phyloP scores from a whole-genome alignment of 64 coral and sea anemone species.

The Montipora foliosa region DNA sequence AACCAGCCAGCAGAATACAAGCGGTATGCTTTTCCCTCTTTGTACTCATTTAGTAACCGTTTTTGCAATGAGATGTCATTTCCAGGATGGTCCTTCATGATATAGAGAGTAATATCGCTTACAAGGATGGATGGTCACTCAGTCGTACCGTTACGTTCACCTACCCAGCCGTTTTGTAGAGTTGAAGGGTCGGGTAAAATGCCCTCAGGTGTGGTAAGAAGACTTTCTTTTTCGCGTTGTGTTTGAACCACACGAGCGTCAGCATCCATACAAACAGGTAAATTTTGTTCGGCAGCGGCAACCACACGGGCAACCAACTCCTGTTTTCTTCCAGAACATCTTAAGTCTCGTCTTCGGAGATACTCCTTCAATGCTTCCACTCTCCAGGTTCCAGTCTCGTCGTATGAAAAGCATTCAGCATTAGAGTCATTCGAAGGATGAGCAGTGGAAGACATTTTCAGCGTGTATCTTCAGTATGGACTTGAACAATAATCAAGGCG shows the following conservation, averaged over 20 bases:
- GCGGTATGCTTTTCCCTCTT: conserved; percentile 77
- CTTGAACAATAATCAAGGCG: too few species aligned
- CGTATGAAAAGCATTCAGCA: conserved; percentile 7
- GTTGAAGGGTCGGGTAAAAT: conserved; percentile 52
- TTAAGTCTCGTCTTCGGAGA: conserved; percentile 49
- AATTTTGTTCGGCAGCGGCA: conserved; percentile 55
- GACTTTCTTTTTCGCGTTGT: conserved; percentile 20
- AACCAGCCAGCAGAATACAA: conserved; percentile 61
- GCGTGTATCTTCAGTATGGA: too few species aligned
- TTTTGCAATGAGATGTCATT: conserved; percentile 70
- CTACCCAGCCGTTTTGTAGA: conserved; percentile 46
- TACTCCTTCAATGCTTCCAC: conserved; percentile 61
- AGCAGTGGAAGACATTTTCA: too few species aligned
- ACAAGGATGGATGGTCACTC: conserved; percentile 64
- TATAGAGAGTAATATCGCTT: conserved; percentile 70
- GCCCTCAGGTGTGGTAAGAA: conserved; percentile 17
- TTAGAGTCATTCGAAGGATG: too few species aligned
- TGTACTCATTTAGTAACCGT: conserved; percentile 75
- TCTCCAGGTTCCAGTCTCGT: conserved; percentile 42
- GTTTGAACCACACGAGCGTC: background rate
- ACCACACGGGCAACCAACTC: conserved; percentile 63
- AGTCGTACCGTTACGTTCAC: conserved; percentile 39
- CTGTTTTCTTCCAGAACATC: conserved; percentile 41
- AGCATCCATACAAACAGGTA: conserved; percentile 18
- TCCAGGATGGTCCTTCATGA: conserved; percentile 78